These are phyloP conservation scores for Porphyrio hochstetteri DNA, from an alignment of 2,113 vertebrate genomes.

Conservation along the genomic window DNA sequence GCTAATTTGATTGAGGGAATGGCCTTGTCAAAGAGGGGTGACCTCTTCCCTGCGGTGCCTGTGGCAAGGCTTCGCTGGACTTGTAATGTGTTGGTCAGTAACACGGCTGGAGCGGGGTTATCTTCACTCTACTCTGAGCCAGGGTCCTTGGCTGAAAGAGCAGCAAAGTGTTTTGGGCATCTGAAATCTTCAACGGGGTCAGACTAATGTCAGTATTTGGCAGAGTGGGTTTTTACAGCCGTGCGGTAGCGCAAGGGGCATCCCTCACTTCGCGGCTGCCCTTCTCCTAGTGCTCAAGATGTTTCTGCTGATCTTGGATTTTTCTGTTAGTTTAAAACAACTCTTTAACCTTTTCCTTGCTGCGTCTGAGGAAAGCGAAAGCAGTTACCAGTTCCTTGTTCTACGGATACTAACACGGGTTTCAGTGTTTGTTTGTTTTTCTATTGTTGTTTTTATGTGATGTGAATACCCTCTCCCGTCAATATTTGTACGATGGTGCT, in stretches of 20 bases:
- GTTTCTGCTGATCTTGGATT: slow-evolving; percentile 61
- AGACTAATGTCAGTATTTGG: slow-evolving; percentile 11
- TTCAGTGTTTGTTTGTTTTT: slow-evolving; percentile 88
- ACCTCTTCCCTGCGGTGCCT: neutral
- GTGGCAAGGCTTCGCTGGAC: neutral
- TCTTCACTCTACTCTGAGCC: neutral
- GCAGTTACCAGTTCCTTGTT: slow-evolving; percentile 77
- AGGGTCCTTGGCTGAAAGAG: neutral
- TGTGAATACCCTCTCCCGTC: slow-evolving; percentile 85
- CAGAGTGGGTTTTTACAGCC: neutral
- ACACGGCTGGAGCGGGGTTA: neutral
- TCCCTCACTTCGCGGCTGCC: slow-evolving; percentile 6
- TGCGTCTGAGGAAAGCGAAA: slow-evolving; percentile 74
- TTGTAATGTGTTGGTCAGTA: neutral
- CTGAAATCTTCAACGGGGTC: neutral
- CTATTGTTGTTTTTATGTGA: slow-evolving; percentile 81
- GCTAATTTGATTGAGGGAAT: neutral
- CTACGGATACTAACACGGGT: slow-evolving; percentile 95
- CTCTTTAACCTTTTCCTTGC: slow-evolving; percentile 74
- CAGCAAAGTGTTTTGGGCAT: neutral
- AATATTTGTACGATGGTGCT: slow-evolving; percentile 97
- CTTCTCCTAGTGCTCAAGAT: slow-evolving; percentile 11
- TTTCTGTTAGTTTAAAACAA: slow-evolving; percentile 5
- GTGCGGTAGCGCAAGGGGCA: neutral
- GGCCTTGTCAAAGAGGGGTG: neutral